Evolutionary conservation across 2,797 vertebrate species (phyloP), one percentile per base, ranked within the genome.

Genomic region (Nasua narica): DNA sequence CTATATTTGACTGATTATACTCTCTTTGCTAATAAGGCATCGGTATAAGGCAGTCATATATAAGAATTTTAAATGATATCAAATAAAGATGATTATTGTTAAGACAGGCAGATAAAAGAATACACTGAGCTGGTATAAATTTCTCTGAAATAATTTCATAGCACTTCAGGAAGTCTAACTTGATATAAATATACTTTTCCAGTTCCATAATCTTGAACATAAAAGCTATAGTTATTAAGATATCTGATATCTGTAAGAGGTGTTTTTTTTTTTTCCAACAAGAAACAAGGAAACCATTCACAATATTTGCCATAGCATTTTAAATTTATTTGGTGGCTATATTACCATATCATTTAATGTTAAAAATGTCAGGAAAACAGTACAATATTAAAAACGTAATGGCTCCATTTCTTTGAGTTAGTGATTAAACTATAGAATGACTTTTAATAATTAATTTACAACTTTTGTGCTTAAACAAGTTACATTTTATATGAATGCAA

Each of bases 311-410:
- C 2, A 88, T 58, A 88, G 19, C 77, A 91, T 65, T 74, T 97
- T 77, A 35, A 62, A 95, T 97, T 95, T 93, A 96, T 88, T 95
- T 69, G 27, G 14, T 89, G 23, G 23, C 65, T 81, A 76, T 69
- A 87, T 84, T 92, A 95, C 35, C 56, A 95, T 79, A 69, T 62
- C 4, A 86, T 67, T 95, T 95, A 82, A 74, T 90, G 69, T 62
- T 82, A 52, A 96, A 93, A 90, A 67, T 90, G 88, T 91, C 8
- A 86, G 46, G 43, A 92, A 92, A 96, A 70, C 29, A 93, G 7
- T 93, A 78, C 70, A 89, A 84, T 93, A 93, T 70, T 92, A 86
- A 97, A 92, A 86, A 93, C 62, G 27, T n/a, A 92, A 93, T 58
- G 37, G 35, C 10, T 95, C 32, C 21, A 65, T 91, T 90, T 93